These are phyloP conservation scores for Drosophila chauvacae DNA, from an alignment of 1,140 invertebrate species.

Conservation along the genomic window DNA sequence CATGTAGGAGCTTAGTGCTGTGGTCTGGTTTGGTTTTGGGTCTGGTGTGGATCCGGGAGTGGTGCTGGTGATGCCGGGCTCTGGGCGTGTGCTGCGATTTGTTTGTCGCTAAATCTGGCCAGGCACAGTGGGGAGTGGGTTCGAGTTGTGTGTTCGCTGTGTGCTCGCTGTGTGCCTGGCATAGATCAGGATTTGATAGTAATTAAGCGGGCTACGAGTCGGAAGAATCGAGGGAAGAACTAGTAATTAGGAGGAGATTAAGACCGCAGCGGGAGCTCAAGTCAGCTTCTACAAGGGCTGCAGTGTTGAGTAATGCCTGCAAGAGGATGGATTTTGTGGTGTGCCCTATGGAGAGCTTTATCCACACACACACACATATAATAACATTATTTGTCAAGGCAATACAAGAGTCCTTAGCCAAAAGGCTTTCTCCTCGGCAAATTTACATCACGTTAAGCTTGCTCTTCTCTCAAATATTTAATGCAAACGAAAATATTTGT, in stretches of 20 bases:
- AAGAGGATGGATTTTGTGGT: not conserved
- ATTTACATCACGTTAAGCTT: not conserved
- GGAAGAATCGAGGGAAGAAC: slow-evolving; percentile 14
- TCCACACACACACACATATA: not conserved
- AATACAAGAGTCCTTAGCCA: no score
- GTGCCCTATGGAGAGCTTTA: not conserved
- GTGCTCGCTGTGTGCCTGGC: not conserved
- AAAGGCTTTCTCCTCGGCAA: no score
- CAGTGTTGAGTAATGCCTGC: slow-evolving; percentile 8
- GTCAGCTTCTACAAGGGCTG: not conserved
- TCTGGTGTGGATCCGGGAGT: not conserved
- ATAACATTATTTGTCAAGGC: not conserved
- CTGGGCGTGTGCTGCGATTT: slow-evolving; percentile 45
- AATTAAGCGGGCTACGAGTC: slow-evolving; percentile 35
- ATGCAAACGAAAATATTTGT: not conserved
- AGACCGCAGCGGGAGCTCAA: slow-evolving; percentile 12
- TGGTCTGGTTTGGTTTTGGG: slow-evolving; percentile 21
- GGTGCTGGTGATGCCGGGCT: slow-evolving; percentile 5
- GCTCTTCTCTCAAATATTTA: slow-evolving; percentile 1
- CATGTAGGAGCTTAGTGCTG: slow-evolving; percentile 46
- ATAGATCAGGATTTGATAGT: slow-evolving; percentile 45
- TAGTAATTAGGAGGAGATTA: slow-evolving; percentile 27
- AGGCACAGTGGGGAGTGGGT: slow-evolving; percentile 30
- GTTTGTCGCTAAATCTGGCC: slow-evolving; percentile 25
- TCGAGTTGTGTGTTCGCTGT: no score